These are phyloP conservation scores for Dolichallabes microphthalmus DNA, from an alignment of 2,113 vertebrate genomes.

Conservation along the genomic window DNA sequence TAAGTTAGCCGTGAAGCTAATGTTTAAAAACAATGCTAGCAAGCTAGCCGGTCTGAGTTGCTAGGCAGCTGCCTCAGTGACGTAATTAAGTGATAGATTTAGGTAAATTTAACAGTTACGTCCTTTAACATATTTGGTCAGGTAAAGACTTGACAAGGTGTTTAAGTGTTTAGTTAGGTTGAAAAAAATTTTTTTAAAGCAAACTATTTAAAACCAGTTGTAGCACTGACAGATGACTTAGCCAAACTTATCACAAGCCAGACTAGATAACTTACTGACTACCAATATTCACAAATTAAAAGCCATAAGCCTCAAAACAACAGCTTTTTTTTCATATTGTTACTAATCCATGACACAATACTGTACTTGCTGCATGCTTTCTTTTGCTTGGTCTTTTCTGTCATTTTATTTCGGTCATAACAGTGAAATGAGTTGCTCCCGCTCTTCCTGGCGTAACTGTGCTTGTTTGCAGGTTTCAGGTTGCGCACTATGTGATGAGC, in stretches of 20 bases:
- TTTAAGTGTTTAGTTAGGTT: not conserved
- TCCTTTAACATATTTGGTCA: not conserved
- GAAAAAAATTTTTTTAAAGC: too few relatives aligned
- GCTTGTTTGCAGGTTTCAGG: constrained; percentile 77
- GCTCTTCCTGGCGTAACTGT: too few relatives aligned
- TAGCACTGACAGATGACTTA: not conserved
- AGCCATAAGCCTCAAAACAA: not conserved
- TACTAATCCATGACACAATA: not conserved
- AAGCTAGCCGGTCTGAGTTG: not conserved
- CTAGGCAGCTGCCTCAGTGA: not conserved
- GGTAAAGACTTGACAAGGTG: not conserved
- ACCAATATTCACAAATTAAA: not conserved
- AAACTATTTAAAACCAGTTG: not conserved
- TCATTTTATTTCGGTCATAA: too few relatives aligned
- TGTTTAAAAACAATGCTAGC: not conserved
- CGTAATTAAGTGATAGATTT: not conserved
- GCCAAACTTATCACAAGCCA: not conserved
- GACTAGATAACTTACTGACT: not conserved
- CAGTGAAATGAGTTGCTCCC: too few relatives aligned
- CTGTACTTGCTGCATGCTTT: not conserved
- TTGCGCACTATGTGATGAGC: constrained; percentile 94
- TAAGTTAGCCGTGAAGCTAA: not conserved
- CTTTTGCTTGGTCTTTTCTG: not conserved
- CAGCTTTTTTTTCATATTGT: not conserved
- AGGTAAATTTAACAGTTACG: not conserved